A percentile compares a stretch with the other conserved stretches of the same genome.
These are phyloP conservation scores for Sus cebifrons DNA, from an alignment of 2,797 vertebrate genomes.

Conservation along the genomic window DNA sequence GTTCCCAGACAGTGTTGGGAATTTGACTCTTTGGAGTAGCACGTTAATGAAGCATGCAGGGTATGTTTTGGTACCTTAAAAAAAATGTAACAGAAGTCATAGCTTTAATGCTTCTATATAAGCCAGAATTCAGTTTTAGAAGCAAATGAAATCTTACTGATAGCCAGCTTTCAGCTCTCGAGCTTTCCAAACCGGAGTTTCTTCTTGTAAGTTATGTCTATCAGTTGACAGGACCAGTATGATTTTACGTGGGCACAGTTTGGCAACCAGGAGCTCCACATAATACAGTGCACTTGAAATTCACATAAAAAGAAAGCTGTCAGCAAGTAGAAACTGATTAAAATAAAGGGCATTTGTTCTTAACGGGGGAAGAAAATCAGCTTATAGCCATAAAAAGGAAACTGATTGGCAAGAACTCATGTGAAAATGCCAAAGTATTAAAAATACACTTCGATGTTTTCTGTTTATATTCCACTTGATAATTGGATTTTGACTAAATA, in stretches of 20 bases:
- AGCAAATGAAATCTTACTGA: slow-evolving; percentile 79
- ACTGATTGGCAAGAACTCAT: slow-evolving; percentile 71
- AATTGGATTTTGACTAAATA: slow-evolving; percentile 72
- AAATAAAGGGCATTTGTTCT: slow-evolving; percentile 82
- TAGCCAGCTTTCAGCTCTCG: slow-evolving; percentile 78
- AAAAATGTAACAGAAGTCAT: slow-evolving; percentile 61
- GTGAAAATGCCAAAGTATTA: slow-evolving; percentile 76
- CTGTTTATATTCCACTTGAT: slow-evolving; percentile 78
- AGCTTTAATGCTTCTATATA: slow-evolving; percentile 73
- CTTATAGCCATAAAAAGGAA: slow-evolving; percentile 71
- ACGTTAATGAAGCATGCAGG: slow-evolving; percentile 70
- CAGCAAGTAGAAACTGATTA: slow-evolving; percentile 73
- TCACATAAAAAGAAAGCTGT: slow-evolving; percentile 77
- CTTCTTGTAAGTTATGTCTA: slow-evolving; percentile 82
- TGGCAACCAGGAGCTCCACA: slow-evolving; percentile 80
- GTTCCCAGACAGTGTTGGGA: not conserved
- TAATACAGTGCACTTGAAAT: slow-evolving; percentile 70
- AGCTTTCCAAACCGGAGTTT: slow-evolving; percentile 81
- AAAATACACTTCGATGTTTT: slow-evolving; percentile 77
- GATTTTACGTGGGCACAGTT: slow-evolving; percentile 71
- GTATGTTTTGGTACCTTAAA: slow-evolving; percentile 63
- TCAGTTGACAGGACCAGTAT: slow-evolving; percentile 86
- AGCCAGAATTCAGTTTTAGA: slow-evolving; percentile 80
- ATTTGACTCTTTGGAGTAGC: slow-evolving; percentile 65
- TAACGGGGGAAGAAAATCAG: slow-evolving; percentile 70